A percentile compares a stretch with the other conserved stretches of the same genome.
Conservation (phyloP, 2,797 vertebrate genomes). For the Typhlichthys subterraneus region DNA sequence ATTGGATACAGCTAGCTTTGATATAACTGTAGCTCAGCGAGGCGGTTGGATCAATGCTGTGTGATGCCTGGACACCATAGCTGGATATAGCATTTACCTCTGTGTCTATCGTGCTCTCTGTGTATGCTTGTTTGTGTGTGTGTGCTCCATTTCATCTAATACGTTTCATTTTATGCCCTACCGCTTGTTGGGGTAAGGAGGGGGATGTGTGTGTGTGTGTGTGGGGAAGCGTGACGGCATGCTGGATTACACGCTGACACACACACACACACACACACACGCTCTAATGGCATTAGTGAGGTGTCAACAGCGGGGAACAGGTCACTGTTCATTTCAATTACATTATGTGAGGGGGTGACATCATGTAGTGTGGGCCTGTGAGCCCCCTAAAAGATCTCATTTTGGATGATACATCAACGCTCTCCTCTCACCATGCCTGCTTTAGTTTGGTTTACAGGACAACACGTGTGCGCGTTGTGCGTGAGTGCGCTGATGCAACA, state of each 20-base stretch:
- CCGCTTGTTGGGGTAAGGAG: slow-evolving; percentile 20
- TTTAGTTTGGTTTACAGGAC: too few relatives aligned
- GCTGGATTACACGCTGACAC: background rate
- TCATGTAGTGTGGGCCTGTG: slow-evolving; percentile 15
- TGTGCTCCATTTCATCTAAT: slow-evolving; percentile 14
- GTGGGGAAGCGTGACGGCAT: background rate
- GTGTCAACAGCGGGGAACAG: slow-evolving; percentile 38
- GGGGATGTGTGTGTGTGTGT: slow-evolving; percentile 33
- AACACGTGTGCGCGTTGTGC: too few relatives aligned
- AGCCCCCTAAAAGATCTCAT: slow-evolving; percentile 44
- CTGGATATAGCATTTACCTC: background rate
- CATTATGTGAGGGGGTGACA: slow-evolving; percentile 32
- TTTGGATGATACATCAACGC: slow-evolving; percentile 38
- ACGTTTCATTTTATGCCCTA: slow-evolving; percentile 4
- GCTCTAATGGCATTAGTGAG: slow-evolving; percentile 55
- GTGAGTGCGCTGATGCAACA: too few relatives aligned
- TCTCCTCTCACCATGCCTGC: too few relatives aligned
- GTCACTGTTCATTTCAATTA: slow-evolving; percentile 65
- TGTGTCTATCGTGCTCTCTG: background rate
- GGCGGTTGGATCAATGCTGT: slow-evolving; percentile 9
- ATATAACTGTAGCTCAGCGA: background rate
- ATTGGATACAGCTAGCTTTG: too few relatives aligned
- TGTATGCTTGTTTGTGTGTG: background rate
- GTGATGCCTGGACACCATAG: slow-evolving; percentile 7
- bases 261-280: slow-evolving; percentile 36